These are phyloP conservation scores for Mesoligia furuncula DNA, from an alignment of 2,888 invertebrate genomes.

Conservation along the genomic window DNA sequence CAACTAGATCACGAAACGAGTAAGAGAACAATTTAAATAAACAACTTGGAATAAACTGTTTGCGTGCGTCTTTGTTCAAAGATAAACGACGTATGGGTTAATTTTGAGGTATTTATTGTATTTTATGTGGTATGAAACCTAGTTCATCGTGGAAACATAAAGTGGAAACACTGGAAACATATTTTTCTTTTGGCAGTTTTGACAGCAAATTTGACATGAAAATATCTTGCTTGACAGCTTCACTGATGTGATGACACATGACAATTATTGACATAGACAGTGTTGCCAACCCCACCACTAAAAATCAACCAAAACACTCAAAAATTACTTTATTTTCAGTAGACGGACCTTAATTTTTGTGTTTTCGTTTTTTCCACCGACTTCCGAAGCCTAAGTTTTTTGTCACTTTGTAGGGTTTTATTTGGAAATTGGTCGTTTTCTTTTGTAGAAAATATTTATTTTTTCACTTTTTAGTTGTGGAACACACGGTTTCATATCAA, in stretches of 20 bases:
- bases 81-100: constrained; percentile 34
- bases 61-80: constrained; percentile 11
- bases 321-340: no score
- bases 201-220: constrained; percentile 22
- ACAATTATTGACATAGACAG: background rate
- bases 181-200: constrained; percentile 1
- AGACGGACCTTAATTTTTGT: no score
- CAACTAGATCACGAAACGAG: background rate
- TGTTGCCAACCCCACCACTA: no score
- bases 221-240: background rate
- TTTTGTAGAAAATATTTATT: no score
- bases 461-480: no score
- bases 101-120: constrained; percentile 44
- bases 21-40: constrained; percentile 1
- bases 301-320: no score
- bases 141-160: constrained; percentile 4
- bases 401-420: no score
- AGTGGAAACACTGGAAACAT: no score
- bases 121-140: constrained; percentile 15
- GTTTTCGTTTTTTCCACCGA: no score
- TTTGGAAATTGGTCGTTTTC: no score
- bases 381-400: no score
- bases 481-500: no score
- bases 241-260: background rate
- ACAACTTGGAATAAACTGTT: constrained; percentile 1